These are phyloP conservation scores for Balaeniceps rex DNA, from an alignment of 2,113 vertebrate species.

Conservation along the genomic window DNA sequence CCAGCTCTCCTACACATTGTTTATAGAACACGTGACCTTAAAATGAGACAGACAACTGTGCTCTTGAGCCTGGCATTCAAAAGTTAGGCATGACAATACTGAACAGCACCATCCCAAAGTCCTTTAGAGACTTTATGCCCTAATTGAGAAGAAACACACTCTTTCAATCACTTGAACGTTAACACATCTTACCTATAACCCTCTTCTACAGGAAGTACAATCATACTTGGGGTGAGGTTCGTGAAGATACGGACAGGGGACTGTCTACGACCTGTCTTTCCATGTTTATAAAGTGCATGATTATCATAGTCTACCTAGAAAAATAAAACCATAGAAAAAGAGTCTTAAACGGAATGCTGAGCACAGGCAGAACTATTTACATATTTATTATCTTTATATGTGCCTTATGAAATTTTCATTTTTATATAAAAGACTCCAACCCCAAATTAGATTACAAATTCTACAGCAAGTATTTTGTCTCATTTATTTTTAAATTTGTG, in stretches of 20 bases:
- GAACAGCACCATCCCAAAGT: background rate
- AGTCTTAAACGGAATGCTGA: background rate
- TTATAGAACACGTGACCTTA: background rate
- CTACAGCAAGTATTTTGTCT: background rate
- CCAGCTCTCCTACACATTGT: background rate
- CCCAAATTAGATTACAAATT: background rate
- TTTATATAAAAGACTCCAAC: background rate
- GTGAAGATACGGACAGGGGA: constrained; percentile 96
- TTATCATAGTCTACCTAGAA: constrained; percentile 96
- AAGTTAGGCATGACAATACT: background rate
- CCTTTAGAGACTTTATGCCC: background rate
- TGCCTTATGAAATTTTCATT: background rate
- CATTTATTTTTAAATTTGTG: background rate
- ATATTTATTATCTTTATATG: background rate
- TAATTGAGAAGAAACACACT: background rate
- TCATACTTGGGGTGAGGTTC: constrained; percentile 76
- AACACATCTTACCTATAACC: constrained; percentile 85
- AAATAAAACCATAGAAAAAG: background rate
- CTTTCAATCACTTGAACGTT: background rate
- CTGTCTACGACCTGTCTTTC: constrained; percentile 88
- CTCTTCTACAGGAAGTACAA: constrained; percentile 87
- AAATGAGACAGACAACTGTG: background rate
- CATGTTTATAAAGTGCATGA: constrained; percentile 92
- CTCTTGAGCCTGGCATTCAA: background rate
- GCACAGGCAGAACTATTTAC: background rate